phyloP scores from a whole-genome alignment of 1,140 invertebrate species.

The Epicauta chinensis region DNA sequence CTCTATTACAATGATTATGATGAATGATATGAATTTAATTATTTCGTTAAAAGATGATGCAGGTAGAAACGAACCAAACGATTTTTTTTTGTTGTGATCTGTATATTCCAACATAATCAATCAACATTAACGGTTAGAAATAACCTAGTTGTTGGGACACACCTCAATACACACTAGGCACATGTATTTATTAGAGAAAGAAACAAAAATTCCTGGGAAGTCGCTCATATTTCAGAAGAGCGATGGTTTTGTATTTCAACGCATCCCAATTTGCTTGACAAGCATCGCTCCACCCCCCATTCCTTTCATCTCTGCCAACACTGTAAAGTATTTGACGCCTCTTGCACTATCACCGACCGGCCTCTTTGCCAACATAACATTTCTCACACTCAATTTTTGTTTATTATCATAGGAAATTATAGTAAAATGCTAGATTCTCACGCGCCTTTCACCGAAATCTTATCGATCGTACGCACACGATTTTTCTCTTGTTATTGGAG shows the following conservation, averaged over 20 bases:
- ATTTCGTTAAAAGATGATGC: not conserved
- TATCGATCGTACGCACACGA: too few species aligned
- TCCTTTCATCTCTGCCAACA: constrained; percentile 25
- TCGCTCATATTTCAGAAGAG: constrained; percentile 22
- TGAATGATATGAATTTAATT: not conserved
- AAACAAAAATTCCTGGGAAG: not conserved
- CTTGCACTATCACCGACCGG: not conserved
- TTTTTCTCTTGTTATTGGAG: too few species aligned
- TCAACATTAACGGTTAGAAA: not conserved
- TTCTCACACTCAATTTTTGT: constrained; percentile 24
- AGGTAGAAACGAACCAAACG: not conserved
- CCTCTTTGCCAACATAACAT: not conserved
- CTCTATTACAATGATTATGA: too few species aligned
- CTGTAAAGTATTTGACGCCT: constrained; percentile 10
- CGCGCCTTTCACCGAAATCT: not conserved
- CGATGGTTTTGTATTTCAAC: constrained; percentile 19
- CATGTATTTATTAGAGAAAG: not conserved
- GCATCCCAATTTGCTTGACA: constrained; percentile 30
- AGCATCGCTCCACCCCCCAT: constrained; percentile 18
- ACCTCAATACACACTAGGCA: not conserved
- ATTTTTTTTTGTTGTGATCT: not conserved
- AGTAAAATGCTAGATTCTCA: constrained; percentile 14
- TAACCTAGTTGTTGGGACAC: not conserved
- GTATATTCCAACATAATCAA: not conserved
- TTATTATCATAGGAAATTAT: constrained; percentile 22